Conservation (phyloP, 2,888 invertebrate species). For the Bembecia ichneumoniformis region DNA sequence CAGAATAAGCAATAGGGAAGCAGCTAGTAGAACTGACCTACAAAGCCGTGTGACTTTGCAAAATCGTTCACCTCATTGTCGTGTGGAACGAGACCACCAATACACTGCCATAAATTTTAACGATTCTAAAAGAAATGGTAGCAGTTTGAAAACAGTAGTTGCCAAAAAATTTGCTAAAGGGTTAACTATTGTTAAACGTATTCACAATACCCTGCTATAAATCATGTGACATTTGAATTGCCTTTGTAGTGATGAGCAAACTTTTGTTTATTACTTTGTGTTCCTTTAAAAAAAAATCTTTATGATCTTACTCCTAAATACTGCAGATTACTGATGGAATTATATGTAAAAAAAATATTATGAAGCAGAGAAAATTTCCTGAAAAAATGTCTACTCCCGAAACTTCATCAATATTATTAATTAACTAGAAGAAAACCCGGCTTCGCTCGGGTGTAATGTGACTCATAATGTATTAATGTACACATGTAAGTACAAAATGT, state of each 20-base stretch:
- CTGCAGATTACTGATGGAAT: too few relatives aligned
- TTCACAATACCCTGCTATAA: conserved; percentile 17
- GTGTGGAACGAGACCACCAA: conserved; percentile 43
- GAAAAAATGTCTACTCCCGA: too few relatives aligned
- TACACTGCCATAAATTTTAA: conserved; percentile 53
- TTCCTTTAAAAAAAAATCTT: too few relatives aligned
- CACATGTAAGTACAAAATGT: too few relatives aligned
- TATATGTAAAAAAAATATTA: too few relatives aligned
- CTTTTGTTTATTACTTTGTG: too few relatives aligned
- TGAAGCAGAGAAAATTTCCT: too few relatives aligned
- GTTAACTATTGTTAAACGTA: conserved; percentile 33
- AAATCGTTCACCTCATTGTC: conserved; percentile 34
- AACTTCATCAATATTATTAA: too few relatives aligned
- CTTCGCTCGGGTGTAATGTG: too few relatives aligned
- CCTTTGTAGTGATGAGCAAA: not conserved
- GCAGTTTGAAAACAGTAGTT: conserved; percentile 50
- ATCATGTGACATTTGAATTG: not conserved
- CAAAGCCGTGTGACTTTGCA: conserved; percentile 62
- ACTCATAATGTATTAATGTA: too few relatives aligned
- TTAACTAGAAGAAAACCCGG: too few relatives aligned
- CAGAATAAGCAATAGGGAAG: conserved; percentile 33
- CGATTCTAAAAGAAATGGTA: conserved; percentile 41
- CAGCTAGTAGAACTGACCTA: conserved; percentile 47
- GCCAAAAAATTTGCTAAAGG: conserved; percentile 45
- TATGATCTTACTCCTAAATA: too few relatives aligned